Percentiles rank a stretch among this genome's conserved stretches.
These are phyloP conservation scores for Nettapus auritus DNA, from an alignment of 2,113 vertebrate genomes.

Conservation along the genomic window DNA sequence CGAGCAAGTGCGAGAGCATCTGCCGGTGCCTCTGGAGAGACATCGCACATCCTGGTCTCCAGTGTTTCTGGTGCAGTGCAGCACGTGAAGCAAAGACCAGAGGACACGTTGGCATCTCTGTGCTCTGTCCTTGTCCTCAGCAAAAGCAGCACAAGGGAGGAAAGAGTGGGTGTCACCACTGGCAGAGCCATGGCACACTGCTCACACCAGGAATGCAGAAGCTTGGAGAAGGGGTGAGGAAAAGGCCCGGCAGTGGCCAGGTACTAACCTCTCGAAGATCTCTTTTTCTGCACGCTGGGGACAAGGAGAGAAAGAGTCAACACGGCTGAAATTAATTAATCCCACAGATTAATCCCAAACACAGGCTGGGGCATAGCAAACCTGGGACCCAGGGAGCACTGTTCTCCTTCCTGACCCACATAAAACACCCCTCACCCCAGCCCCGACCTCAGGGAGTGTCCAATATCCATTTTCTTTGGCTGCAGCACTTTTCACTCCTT, in stretches of 20 bases:
- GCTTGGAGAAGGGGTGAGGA: background rate
- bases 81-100: background rate
- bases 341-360: background rate
- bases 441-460: accelerated
- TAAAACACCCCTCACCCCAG: background rate
- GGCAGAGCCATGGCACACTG: background rate
- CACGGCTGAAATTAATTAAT: background rate
- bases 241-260: background rate
- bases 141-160: background rate
- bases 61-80: background rate
- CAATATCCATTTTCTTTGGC: background rate
- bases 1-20: background rate
- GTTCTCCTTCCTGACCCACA: background rate
- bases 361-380: background rate
- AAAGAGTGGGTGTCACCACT: background rate
- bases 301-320: constrained; percentile 56
- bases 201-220: background rate
- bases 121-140: background rate
- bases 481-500: background rate
- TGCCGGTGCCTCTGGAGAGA: background rate
- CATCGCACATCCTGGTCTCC: background rate
- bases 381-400: background rate
- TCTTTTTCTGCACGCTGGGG: constrained; percentile 75
- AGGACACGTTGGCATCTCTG: background rate
- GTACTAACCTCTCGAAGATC: constrained; percentile 80